A percentile compares a stretch with the other conserved stretches of the same genome.
These are phyloP conservation scores for Ricordea florida DNA, from an alignment of 92 coral and sea anemone genomes.

Conservation along the genomic window DNA sequence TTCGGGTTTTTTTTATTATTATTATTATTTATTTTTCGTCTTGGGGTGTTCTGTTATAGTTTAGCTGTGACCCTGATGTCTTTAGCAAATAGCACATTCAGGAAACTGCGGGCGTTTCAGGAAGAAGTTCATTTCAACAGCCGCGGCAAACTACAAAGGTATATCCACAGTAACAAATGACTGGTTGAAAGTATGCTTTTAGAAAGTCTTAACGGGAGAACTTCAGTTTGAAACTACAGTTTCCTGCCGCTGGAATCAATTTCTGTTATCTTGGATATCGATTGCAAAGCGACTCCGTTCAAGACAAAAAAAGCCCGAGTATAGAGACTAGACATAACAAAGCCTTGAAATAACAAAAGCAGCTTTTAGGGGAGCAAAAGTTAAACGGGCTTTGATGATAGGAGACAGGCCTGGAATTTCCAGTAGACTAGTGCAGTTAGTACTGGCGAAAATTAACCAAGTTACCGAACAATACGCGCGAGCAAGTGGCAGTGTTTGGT, in stretches of 20 bases:
- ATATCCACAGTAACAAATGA: constrained; percentile 38
- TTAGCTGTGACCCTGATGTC: too few relatives aligned
- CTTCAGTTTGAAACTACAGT: constrained; percentile 23
- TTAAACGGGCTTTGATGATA: background rate
- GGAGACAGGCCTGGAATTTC: too few relatives aligned
- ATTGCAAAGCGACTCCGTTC: background rate
- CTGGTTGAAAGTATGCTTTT: constrained; percentile 38
- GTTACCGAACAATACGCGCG: too few relatives aligned
- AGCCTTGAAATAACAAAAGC: background rate
- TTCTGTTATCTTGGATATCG: constrained; percentile 30
- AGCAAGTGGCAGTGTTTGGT: too few relatives aligned
- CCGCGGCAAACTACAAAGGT: constrained; percentile 24
- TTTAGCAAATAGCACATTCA: too few relatives aligned
- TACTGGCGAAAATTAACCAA: too few relatives aligned
- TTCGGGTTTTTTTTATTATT: too few relatives aligned
- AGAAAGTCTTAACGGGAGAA: constrained; percentile 25
- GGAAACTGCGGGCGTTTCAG: too few relatives aligned
- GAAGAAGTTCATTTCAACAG: too few relatives aligned
- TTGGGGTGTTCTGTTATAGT: too few relatives aligned
- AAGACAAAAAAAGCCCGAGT: constrained; percentile 1
- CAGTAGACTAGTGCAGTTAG: too few relatives aligned
- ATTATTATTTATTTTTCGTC: too few relatives aligned
- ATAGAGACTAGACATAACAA: constrained; percentile 16
- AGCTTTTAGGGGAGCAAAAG: background rate
- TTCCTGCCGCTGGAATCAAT: constrained; percentile 20